phyloP scores from a whole-genome alignment of 1,140 invertebrate species.

The Ganaspis sp. region DNA sequence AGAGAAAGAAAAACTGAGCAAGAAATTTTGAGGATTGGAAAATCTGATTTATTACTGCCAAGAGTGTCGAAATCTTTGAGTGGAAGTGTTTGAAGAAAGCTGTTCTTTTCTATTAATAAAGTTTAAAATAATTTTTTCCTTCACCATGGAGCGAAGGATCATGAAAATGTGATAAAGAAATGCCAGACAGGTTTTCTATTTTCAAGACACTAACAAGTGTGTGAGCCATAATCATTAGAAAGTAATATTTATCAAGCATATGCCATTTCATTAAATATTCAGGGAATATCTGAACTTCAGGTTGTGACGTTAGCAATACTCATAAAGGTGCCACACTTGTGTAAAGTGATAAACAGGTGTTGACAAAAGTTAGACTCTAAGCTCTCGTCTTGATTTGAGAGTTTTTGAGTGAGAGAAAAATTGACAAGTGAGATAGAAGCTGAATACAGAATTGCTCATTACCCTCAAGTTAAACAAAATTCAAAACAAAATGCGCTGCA shows the following conservation, averaged over 20 bases:
- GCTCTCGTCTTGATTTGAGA: not conserved
- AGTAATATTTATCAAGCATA: slow-evolving; percentile 31
- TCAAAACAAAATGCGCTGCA: slow-evolving; percentile 71
- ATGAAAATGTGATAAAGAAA: slow-evolving; percentile 73
- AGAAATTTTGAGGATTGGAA: not conserved
- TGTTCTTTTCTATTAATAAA: not conserved
- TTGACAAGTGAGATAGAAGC: slow-evolving; percentile 2
- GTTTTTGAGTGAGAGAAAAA: not conserved
- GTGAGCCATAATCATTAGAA: slow-evolving; percentile 67
- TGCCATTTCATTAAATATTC: not conserved
- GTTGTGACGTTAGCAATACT: not conserved
- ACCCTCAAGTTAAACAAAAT: slow-evolving; percentile 24
- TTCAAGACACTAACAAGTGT: slow-evolving; percentile 72
- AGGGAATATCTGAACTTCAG: not conserved
- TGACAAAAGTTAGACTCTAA: not conserved
- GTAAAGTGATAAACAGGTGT: not conserved
- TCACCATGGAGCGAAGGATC: slow-evolving; percentile 68
- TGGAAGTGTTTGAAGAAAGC: not conserved
- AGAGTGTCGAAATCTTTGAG: not conserved
- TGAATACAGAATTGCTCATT: not conserved
- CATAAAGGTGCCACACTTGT: not conserved
- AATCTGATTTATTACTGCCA: not conserved
- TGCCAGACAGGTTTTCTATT: slow-evolving; percentile 59
- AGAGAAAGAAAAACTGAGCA: not conserved
- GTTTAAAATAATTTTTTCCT: not conserved